Evolutionary conservation across 2,888 invertebrate species (phyloP).

Genomic region (Sipha maydis): DNA sequence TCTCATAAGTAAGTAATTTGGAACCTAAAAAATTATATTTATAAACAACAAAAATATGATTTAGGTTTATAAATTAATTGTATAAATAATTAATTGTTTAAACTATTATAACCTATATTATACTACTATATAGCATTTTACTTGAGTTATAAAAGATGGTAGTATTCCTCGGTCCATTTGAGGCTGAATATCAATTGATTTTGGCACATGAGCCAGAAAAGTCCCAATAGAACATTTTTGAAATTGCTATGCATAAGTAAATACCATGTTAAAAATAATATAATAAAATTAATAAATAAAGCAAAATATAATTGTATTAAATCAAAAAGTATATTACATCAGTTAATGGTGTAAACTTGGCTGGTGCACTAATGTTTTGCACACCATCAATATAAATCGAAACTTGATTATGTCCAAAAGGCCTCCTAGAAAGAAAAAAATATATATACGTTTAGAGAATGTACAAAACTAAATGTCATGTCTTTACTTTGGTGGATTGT

Average conservation of each 20-base stretch:
- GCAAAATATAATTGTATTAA: neutral
- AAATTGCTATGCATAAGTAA: constrained; percentile 25
- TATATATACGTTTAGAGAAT: neutral
- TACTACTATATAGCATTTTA: constrained; percentile 49
- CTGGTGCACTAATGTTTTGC: constrained; percentile 70
- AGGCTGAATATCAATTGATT: constrained; percentile 33
- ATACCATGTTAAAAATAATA: neutral
- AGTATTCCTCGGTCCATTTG: constrained; percentile 63
- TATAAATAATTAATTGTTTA: neutral
- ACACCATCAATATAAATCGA: constrained; percentile 73
- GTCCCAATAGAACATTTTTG: constrained; percentile 57
- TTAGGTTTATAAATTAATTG: too few relatives aligned
- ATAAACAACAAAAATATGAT: neutral
- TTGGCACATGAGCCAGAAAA: constrained; percentile 37
- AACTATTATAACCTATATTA: neutral
- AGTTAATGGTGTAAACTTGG: constrained; percentile 72
- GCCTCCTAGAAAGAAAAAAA: constrained; percentile 68
- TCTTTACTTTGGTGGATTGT: constrained; percentile 67
- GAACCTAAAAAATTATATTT: constrained; percentile 64
- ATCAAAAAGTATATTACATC: constrained; percentile 68
- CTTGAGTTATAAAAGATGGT: constrained; percentile 65
- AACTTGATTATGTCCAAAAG: constrained; percentile 73
- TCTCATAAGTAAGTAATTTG: constrained; percentile 69
- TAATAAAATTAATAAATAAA: neutral
- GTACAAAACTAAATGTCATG: neutral